Evolutionary conservation across 1,140 invertebrate species (phyloP).

Genomic region (Lordiphosa mommai): DNA sequence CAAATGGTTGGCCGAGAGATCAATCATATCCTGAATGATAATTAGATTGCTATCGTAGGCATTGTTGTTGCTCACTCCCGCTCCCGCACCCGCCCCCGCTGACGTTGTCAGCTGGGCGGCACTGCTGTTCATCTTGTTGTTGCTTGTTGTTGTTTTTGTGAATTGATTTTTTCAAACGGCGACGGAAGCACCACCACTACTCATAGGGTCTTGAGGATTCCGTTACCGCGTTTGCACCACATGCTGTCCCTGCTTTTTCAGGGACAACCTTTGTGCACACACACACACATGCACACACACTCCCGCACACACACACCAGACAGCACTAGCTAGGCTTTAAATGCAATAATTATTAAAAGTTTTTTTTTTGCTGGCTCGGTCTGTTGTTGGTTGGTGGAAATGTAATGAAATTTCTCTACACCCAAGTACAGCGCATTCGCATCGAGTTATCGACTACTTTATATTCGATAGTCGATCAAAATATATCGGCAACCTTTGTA

Average conservation of each 20-base stretch:
- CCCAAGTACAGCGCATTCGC: conserved; percentile 42
- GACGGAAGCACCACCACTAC: conserved; percentile 13
- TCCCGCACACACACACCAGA: conserved; percentile 11
- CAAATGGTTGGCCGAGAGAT: conserved; percentile 94
- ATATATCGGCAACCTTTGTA: conserved; percentile 5
- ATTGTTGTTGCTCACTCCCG: conserved; percentile 35
- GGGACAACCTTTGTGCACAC: neutral
- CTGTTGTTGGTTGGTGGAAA: conserved; percentile 48
- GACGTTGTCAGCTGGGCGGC: conserved; percentile 45
- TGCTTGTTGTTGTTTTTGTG: conserved; percentile 18
- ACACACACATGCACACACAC: conserved; percentile 17
- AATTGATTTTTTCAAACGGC: conserved; percentile 69
- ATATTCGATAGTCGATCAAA: neutral
- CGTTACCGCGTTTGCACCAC: conserved; percentile 31
- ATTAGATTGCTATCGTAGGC: conserved; percentile 74
- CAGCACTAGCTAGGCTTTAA: conserved; percentile 27
- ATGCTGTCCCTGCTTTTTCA: conserved; percentile 36
- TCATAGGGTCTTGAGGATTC: conserved; percentile 20
- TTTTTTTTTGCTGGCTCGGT: conserved; percentile 24
- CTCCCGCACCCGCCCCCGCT: conserved; percentile 17
- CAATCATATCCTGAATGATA: conserved; percentile 95
- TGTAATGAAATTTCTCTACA: conserved; percentile 68
- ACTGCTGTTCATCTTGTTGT: conserved; percentile 63
- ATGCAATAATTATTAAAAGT: conserved; percentile 47
- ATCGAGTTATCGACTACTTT: no score